Base-by-base conservation (phyloP, 1,140 invertebrate genomes). In the Drosophila repleta region DNA sequence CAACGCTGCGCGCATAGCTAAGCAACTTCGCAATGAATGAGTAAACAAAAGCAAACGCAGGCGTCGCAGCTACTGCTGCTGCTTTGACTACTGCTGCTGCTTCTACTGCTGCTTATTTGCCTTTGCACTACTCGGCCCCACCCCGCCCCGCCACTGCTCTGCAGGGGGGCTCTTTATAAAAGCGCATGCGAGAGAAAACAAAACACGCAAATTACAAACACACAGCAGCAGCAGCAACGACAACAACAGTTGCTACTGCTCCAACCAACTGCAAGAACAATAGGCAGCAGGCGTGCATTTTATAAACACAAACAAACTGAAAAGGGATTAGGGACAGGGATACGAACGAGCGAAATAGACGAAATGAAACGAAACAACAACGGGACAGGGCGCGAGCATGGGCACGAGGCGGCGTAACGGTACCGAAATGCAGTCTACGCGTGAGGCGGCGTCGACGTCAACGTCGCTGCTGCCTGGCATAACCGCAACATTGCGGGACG, bases 1-100 rank as follows among this genome's bases (percentile, higher is more conserved):
- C 79, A 82, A 68, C 79, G 51, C 76, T 84, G 72, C 81, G 81
- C 74, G 79, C 70, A 78, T 68, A 79, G 70, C 78, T 87, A 85
- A 85, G 81, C 79, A 85, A 84, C 81, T 84, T 85, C 79, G 79
- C 81, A 87, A 82, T 85, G 82, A 85, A 85, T 81, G 78, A 85
- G 82, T 85, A 85, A 85, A 85, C 82, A 85, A 85, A 85, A 85
- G 78, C 82, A 78, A 87, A 87, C 82, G 82, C 37, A 51, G 63
- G 60, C 82, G 62, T 75, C 55, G 15, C 3, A 52, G 56, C 48
- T 48, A 39, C 45, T n/a, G 58, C 13, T 6, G 21, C 21, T 15
- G 26, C 24, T n/a, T n/a, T n/a, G n/a, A n/a, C n/a, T n/a, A n/a
- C n/a, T n/a, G 49, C 49, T 20, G 51, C 39, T 78, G 60, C 51